Base-by-base conservation (phyloP, 2,113 vertebrate species). In the Sturnus vulgaris region DNA sequence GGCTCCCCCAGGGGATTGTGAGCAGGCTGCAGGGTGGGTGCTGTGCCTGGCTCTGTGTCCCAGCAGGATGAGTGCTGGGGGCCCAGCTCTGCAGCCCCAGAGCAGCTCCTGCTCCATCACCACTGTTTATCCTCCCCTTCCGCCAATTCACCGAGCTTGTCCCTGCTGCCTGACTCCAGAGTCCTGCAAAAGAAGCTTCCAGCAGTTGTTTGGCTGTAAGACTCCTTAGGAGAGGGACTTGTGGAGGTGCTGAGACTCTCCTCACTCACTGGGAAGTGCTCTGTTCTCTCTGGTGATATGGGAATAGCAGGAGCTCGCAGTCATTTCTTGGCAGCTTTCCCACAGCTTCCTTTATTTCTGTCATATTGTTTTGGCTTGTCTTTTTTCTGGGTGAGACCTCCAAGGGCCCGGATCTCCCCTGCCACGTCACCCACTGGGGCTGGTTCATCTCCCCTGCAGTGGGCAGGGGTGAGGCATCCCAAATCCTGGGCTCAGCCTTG, bases 371-470 rank as follows among this genome's bases (percentile, higher is more conserved):
- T 79, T 27, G 31, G 15, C 64, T 47, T 47, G 27, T 9, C 14
- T 40, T 28, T 35, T 10, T 52, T 10, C 25, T 69, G 71, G n/a
- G 27, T 28, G n/a, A 77, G 59, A 60, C 20, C 47, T 81, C 33
- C 60, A n/a, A 61, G 21, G 39, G 39, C 35, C 49, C 0, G 2
- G 55, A 7, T 52, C 42, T 78, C 44, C 19, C 22, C 19, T 53
- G 42, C 39, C 59, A 5, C 3, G 0, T 49, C 40, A 31, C 40
- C 70, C 7, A 0, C 49, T 2, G 4, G 39, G 37, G 17, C 59
- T 65, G 37, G 8, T 19, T 73, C 55, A 12, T 66, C 15, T 30
- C 21, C 47, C 61, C 47, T 89, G 78, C n/a, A 28, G 3, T 0
- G 7, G 56, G 30, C 40, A 25, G 4, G 40, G n/a, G 10, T 63